phyloP scores from a whole-genome alignment of 2,797 vertebrate species.

The Perodicticus potto region DNA sequence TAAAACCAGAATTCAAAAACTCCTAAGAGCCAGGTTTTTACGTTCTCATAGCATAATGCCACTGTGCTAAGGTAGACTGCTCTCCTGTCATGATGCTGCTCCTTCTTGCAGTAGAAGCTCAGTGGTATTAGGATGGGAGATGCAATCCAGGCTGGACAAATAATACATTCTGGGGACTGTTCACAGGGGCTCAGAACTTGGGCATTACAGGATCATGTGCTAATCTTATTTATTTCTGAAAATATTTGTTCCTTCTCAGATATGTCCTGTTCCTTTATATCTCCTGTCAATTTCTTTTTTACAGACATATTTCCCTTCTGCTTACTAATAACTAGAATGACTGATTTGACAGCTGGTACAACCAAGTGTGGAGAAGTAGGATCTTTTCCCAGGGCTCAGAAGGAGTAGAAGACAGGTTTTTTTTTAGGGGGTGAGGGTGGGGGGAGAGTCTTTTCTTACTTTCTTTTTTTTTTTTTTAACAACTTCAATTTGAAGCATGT shows the following conservation, averaged over 20 bases:
- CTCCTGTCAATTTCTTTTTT: slow-evolving; percentile 71
- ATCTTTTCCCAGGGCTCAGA: slow-evolving; percentile 39
- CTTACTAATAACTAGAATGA: neutral
- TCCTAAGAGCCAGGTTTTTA: neutral
- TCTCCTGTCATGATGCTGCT: neutral
- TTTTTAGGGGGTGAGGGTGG: neutral
- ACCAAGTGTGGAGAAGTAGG: slow-evolving; percentile 50
- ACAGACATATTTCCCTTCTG: slow-evolving; percentile 32
- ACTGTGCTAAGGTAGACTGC: neutral
- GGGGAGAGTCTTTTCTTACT: too few relatives aligned
- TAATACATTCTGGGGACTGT: neutral
- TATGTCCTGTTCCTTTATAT: neutral
- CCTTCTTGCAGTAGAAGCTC: neutral
- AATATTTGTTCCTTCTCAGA: slow-evolving; percentile 27
- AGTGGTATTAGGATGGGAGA: neutral
- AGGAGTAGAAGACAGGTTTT: slow-evolving; percentile 41
- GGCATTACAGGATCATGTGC: neutral
- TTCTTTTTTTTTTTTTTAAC: neutral
- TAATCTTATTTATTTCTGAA: slow-evolving; percentile 59
- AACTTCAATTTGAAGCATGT: slow-evolving; percentile 45
- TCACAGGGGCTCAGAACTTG: neutral
- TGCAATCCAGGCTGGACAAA: neutral
- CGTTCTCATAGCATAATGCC: neutral
- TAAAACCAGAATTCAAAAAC: neutral
- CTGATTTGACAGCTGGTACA: slow-evolving; percentile 58